Percentiles rank a stretch among this genome's conserved stretches.
phyloP scores from a whole-genome alignment of 2,113 vertebrate genomes.

The Craseonycteris thonglongyai region DNA sequence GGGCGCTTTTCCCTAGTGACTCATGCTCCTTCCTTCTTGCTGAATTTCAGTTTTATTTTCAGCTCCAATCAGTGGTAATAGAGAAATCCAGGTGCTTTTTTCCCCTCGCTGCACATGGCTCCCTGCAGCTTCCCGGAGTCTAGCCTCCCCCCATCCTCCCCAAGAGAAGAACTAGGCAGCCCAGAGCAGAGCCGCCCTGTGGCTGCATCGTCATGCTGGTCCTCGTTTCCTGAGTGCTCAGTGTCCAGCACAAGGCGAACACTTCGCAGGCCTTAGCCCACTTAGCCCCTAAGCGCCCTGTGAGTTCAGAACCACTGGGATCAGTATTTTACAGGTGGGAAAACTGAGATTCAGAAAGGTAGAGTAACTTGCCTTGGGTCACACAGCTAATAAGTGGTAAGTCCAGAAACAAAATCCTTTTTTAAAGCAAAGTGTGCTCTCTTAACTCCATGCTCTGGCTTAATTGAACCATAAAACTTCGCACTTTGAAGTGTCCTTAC shows the following conservation, averaged over 20 bases:
- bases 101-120: not conserved
- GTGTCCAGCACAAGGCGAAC: not conserved
- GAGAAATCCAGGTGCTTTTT: constrained; percentile 19
- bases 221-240: accelerated
- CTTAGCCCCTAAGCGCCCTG: not conserved
- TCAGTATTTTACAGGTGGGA: not conserved
- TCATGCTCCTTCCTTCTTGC: constrained; percentile 4
- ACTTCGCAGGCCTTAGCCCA: not conserved
- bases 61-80: constrained; percentile 42
- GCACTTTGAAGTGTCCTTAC: not conserved
- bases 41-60: constrained; percentile 67
- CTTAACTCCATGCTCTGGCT: not conserved
- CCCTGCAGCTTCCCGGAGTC: not conserved
- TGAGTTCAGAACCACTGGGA: not conserved
- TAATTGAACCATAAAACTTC: not conserved
- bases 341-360: not conserved
- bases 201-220: accelerated
- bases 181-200: not conserved
- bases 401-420: not conserved
- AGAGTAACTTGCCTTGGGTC: not conserved
- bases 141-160: not conserved
- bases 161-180: not conserved
- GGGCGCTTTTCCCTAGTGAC: constrained; percentile 3
- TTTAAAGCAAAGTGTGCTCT: not conserved
- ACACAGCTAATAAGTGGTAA: not conserved